phyloP scores from a whole-genome alignment of 2,797 vertebrate species.

The Melanogrammus aeglefinus region DNA sequence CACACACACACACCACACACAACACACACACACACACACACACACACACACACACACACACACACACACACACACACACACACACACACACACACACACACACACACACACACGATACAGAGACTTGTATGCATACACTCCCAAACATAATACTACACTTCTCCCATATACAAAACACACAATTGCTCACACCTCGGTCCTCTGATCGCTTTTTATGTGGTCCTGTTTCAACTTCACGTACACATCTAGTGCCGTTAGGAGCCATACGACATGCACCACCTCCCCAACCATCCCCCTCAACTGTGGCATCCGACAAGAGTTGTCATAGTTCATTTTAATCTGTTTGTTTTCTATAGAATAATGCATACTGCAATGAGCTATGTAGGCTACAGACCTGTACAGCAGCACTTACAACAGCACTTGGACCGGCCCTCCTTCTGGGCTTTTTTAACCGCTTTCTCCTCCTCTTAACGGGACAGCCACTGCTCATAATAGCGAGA shows the following conservation, averaged over 20 bases:
- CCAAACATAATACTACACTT: slow-evolving; percentile 15
- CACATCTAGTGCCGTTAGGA: slow-evolving; percentile 38
- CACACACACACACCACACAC: neutral
- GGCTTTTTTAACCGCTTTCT: slow-evolving; percentile 54
- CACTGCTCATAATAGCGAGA: slow-evolving; percentile 72
- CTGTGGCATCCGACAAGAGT: neutral
- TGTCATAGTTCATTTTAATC: neutral
- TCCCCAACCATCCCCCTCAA: neutral
- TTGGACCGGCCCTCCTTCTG: slow-evolving; percentile 36
- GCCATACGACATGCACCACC: slow-evolving; percentile 6
- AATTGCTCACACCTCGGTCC: slow-evolving; percentile 5
- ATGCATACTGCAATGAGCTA: slow-evolving; percentile 7
- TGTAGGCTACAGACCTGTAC: slow-evolving; percentile 7
- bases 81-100: slow-evolving; percentile 17
- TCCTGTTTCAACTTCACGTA: slow-evolving; percentile 27
- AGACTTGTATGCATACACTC: slow-evolving; percentile 7
- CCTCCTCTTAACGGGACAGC: slow-evolving; percentile 52
- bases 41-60: slow-evolving; percentile 9
- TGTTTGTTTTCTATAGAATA: slow-evolving; percentile 25
- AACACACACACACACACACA: slow-evolving; percentile 13
- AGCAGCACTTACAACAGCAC: slow-evolving; percentile 23
- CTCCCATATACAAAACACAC: neutral
- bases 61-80: slow-evolving; percentile 2
- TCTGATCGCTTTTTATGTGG: neutral
- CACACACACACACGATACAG: slow-evolving; percentile 9